phyloP scores from a whole-genome alignment of 2,797 vertebrate genomes.

The Tadarida brasiliensis region DNA sequence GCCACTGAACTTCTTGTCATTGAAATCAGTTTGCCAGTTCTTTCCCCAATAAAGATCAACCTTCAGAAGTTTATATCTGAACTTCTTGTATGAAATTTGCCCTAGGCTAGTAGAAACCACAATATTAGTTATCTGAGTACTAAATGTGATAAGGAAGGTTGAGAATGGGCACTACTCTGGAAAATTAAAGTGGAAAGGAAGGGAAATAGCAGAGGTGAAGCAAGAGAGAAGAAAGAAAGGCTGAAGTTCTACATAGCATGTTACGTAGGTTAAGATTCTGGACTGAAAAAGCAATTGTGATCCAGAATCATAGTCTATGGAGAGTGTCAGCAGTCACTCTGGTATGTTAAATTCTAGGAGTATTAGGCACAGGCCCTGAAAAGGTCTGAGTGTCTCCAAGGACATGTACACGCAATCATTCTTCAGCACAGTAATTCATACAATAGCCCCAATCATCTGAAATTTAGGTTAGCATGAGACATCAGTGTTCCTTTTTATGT shows the following conservation, averaged over 20 bases:
- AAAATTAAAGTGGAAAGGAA: background rate
- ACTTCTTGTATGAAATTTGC: background rate
- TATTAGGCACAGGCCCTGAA: background rate
- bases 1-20: background rate
- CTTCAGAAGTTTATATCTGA: background rate
- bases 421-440: background rate
- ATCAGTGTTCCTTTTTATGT: background rate
- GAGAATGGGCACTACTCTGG: background rate
- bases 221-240: background rate
- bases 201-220: background rate
- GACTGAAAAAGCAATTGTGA: background rate
- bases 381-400: background rate
- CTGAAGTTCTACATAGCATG: fast-evolving
- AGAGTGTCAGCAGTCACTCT: too few relatives aligned
- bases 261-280: background rate
- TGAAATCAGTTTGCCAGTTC: background rate
- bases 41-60: conserved; percentile 1
- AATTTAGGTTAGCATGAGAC: background rate
- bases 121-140: background rate
- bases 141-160: background rate
- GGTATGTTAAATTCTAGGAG: background rate
- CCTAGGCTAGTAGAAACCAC: background rate
- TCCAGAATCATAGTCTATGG: background rate
- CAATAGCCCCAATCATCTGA: background rate
- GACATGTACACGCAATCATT: background rate